Evolutionary conservation across 2,797 vertebrate species (phyloP).

Genomic region (Sebastes paucispinis): DNA sequence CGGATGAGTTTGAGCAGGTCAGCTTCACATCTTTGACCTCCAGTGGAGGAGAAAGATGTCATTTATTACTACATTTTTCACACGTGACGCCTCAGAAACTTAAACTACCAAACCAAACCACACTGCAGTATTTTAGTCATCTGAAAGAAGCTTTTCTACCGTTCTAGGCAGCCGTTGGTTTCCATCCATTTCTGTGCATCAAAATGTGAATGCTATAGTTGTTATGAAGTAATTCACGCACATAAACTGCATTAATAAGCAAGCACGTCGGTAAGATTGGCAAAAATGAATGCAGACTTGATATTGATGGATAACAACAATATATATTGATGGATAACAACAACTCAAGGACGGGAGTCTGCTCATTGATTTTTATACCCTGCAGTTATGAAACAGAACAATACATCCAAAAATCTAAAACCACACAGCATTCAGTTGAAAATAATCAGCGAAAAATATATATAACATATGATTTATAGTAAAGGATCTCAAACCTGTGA

Average conservation of each 20-base stretch:
- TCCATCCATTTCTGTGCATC: background rate
- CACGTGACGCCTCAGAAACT: background rate
- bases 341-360: background rate
- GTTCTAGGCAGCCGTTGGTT: background rate
- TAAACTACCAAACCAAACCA: background rate
- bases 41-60: background rate
- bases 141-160: background rate
- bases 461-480: background rate
- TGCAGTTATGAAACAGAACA: background rate
- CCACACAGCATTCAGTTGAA: background rate
- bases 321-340: background rate
- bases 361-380: background rate
- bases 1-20: slow-evolving; percentile 92
- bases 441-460: background rate
- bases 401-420: background rate
- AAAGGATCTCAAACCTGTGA: background rate
- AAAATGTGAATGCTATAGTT: background rate
- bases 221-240: no score
- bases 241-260: no score
- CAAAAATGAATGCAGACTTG: background rate
- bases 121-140: background rate
- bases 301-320: background rate
- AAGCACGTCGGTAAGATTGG: background rate
- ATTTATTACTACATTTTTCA: background rate
- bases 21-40: background rate